phyloP scores from a whole-genome alignment of 1,140 invertebrate genomes.

The Drosophila ercepeae region DNA sequence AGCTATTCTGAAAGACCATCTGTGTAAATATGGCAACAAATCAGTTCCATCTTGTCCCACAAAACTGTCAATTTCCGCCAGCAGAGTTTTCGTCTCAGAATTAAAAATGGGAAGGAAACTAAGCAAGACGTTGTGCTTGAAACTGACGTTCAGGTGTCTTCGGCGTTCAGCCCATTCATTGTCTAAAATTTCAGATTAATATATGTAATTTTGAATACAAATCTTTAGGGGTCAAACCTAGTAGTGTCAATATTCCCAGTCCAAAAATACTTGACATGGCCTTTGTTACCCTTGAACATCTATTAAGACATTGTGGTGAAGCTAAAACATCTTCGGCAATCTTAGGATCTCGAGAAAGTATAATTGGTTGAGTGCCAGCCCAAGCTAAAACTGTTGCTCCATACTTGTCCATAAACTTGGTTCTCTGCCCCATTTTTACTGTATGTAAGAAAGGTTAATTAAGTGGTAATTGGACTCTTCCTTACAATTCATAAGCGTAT shows the following conservation, averaged over 20 bases:
- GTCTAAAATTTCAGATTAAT: conserved; percentile 18
- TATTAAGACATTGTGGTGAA: conserved; percentile 40
- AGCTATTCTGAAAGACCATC: conserved; percentile 42
- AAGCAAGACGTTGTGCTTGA: conserved; percentile 43
- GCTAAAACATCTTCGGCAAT: conserved; percentile 47
- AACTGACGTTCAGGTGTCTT: conserved; percentile 43
- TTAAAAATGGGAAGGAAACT: conserved; percentile 57
- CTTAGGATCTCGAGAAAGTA: conserved; percentile 50
- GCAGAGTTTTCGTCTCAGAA: conserved; percentile 26
- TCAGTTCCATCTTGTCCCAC: conserved; percentile 22
- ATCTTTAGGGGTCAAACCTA: too few species aligned
- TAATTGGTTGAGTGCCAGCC: conserved; percentile 45
- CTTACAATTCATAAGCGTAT: too few species aligned
- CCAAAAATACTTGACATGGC: conserved; percentile 35
- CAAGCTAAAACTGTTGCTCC: conserved; percentile 43
- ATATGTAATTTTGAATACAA: not conserved
- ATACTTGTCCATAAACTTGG: conserved; percentile 25
- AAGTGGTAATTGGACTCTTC: not conserved
- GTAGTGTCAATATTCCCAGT: conserved; percentile 31
- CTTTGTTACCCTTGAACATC: conserved; percentile 11
- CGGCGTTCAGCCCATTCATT: conserved; percentile 48
- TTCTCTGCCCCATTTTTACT: conserved; percentile 34
- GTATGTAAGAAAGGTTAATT: not conserved
- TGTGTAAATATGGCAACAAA: conserved; percentile 34
- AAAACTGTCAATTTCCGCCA: conserved; percentile 19